Base-by-base conservation (phyloP, 2,113 vertebrate species). In the Ailuropoda melanoleuca region DNA sequence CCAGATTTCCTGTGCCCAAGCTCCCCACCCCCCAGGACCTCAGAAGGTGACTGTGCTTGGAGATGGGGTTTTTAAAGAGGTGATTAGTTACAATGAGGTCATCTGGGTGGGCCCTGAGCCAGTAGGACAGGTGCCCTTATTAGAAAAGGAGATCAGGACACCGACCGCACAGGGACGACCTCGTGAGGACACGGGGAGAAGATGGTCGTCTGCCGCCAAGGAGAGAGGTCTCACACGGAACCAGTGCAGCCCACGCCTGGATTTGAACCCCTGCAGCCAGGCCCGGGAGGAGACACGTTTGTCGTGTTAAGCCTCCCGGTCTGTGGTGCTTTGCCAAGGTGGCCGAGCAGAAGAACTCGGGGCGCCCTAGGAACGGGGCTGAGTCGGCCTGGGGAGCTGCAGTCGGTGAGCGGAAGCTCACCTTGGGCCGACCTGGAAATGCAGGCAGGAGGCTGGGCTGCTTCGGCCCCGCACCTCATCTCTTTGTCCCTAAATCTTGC, bases 271-370 rank as follows among this genome's bases (percentile, higher is more conserved):
- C 48, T 43, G 56, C 34, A 34, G 21, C 56, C 19, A 26, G 56
- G 26, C 21, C 31, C 0, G 83, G 4, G 1, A 60, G 66, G 15
- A 31, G 17, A 2, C 0, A 24, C 18, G 4, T 0, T 0, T 37
- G 55, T 75, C 18, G 37, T 24, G 58, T 34, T 24, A 43, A 34
- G n/a, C 23, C n/a, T 0, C 21, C n/a, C 6, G 9, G 81, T 18
- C 70, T 18, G 68, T 7, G 70, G 68, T 17, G 17, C 91, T 34
- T 64, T 34, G 13, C 12, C 10, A 2, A 0, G 31, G 43, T 15
- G 48, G 9, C 64, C 7, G n/a, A 56, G n/a, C 66, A 2, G 34
- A 19, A 1, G 53, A 53, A 1, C 15, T 4, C 1, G 6, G 72
- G 21, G 60, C 2, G 34, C 58, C 2, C 18, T 15, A 1, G 21